Evolutionary conservation across 2,888 invertebrate genomes (phyloP), one percentile per base, ranked within the genome.

Genomic region (Caenorhabditis sp.): DNA sequence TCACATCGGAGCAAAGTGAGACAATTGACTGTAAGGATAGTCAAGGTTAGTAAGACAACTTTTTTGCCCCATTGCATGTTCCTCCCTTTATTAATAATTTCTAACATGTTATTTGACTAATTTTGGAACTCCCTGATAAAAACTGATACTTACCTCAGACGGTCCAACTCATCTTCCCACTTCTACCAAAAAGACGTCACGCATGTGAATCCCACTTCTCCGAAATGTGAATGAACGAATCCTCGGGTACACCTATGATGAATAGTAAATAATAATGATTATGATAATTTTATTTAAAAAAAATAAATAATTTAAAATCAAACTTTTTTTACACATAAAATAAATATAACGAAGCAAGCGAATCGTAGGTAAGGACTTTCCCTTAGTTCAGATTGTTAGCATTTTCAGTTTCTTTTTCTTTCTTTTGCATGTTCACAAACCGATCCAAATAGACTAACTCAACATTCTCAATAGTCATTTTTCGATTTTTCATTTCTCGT

Each of bases 1-100:
- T 89, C 24, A 89, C 90, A 10, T 77, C 77, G 8, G 80, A 79
- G 23, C 68, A 68, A 23, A 72, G 74, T 57, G 79, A 79, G n/a
- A 26, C 59, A 1, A 69, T 81, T 50, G 76, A 76, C 27, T 75
- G 77, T 57, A 66, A 78, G 24, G 71, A 76, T 24, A 72, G 67
- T 58, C 66, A 71, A 26, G 81, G 81, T 81, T 58, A 43, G 61
- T 26, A 21, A 21, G 51, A 23, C 6, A 43, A 43, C 14, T 43
- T 43, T 43, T 43, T 17, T 43, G 12, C 49, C 4, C 4, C 17
- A 58, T 24, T 6, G 14, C 5, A 37, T n/a, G n/a, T n/a, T n/a
- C 36, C 50, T 51, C 2, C 61, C 21, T 14, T 61, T 55, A 23
- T 21, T 37, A 19, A 19, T 10, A 37, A 51, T 61, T 55, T 36